Base-by-base conservation (phyloP, 2,888 invertebrate species). In the Syrphus vitripennis region DNA sequence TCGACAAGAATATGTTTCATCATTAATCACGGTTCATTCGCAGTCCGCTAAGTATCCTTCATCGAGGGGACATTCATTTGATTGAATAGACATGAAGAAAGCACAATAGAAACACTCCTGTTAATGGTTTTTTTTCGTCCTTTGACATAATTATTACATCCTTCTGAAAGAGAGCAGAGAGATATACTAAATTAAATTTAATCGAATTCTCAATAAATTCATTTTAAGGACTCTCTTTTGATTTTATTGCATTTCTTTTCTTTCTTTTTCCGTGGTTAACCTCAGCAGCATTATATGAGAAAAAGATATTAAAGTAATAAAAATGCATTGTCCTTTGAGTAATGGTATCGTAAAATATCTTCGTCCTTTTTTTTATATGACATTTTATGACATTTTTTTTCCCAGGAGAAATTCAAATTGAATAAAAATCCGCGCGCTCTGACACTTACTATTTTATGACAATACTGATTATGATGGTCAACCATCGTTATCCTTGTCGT, bases 51-150 rank as follows among this genome's bases (percentile, higher is more conserved):
- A 37, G 34, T 6, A 34, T 67, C 61, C 29, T 61, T 67, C 34
- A 19, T 9, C 71, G 45, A 72, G 76, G n/a, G n/a, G 81, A 69
- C 84, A 65, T 76, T 80, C 34, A 80, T 75, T 80, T 71, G 84
- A 80, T 76, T 72, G 55, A 50, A 59, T 65, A 21, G 75, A 40
- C 21, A 19, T 6, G 26, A 29, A 24, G n/a, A 48, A 12, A 19
- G 10, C 29, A 48, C 7, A 50, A 26, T 0, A 14, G 24, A 34
- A n/a, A 31, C 31, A 69, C 9, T 74, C 70, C 45, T 19, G 59
- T 50, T 70, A 65, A 83, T 75, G 75, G 65, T 37, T 50, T 59
- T 80, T 21, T n/a, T n/a, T n/a, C n/a, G n/a, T n/a, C 21, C 14
- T 48, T 21, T 42, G 63, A 59, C 65, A 78, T 59, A 65, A 72